Percentiles rank a stretch among this genome's conserved stretches.
These are phyloP conservation scores for Drosophila sproati DNA, from an alignment of 1,140 invertebrate genomes.

Conservation along the genomic window DNA sequence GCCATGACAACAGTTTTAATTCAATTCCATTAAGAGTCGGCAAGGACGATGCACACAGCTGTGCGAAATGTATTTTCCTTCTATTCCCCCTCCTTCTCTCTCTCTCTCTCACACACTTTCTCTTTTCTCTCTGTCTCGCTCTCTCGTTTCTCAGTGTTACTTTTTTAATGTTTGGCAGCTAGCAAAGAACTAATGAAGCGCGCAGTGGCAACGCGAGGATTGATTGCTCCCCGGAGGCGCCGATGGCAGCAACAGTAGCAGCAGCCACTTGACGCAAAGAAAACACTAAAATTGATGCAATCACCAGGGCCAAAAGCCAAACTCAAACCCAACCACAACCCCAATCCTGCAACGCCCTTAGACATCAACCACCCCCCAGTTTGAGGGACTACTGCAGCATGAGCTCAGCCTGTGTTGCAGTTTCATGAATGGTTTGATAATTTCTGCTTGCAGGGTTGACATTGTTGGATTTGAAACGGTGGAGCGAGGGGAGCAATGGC, in stretches of 20 bases:
- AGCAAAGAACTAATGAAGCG: constrained; percentile 77
- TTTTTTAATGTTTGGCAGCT: constrained; percentile 60
- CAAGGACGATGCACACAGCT: constrained; percentile 65
- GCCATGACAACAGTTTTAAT: constrained; percentile 77
- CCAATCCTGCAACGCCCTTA: constrained; percentile 4
- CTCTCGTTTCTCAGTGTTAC: constrained; percentile 24
- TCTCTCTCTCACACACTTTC: too few relatives aligned
- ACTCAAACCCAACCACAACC: constrained; percentile 6
- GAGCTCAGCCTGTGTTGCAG: constrained; percentile 55
- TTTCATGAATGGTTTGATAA: constrained; percentile 67
- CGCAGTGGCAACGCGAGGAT: constrained; percentile 75
- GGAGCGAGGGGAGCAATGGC: constrained; percentile 7
- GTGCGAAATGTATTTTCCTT: constrained; percentile 47
- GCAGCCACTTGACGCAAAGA: constrained; percentile 57
- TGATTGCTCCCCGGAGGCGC: constrained; percentile 79
- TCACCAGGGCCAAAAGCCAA: constrained; percentile 56
- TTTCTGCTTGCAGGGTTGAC: constrained; percentile 58
- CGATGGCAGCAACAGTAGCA: constrained; percentile 26
- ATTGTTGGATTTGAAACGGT: background rate
- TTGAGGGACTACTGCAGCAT: constrained; percentile 20
- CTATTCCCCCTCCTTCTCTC: constrained; percentile 10
- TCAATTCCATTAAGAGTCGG: constrained; percentile 82
- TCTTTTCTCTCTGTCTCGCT: constrained; percentile 6
- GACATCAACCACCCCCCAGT: constrained; percentile 16
- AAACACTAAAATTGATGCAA: constrained; percentile 62